Conservation (phyloP, 2,888 invertebrate genomes). For the Fissipunctia ypsillon region DNA sequence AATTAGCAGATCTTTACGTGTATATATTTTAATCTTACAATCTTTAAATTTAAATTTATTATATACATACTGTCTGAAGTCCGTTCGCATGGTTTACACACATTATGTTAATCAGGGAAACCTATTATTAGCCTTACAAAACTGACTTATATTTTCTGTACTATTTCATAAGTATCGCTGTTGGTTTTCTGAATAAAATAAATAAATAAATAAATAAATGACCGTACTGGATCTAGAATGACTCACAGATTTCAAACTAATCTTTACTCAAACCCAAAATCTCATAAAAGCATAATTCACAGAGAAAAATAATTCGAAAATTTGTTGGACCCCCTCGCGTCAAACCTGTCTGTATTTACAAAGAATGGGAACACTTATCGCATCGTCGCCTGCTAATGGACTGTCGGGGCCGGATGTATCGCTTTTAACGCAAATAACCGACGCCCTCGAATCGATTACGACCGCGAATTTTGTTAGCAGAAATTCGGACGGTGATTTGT, state of each 20-base stretch:
- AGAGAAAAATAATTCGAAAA: constrained; percentile 34
- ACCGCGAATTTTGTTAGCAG: constrained; percentile 62
- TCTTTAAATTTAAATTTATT: no score
- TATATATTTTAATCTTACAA: no score
- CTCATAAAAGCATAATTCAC: constrained; percentile 7
- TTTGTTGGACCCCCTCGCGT: constrained; percentile 9
- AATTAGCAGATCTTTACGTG: no score
- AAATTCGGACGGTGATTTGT: constrained; percentile 60
- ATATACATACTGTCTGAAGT: no score
- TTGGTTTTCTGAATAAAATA: no score
- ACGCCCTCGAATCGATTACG: constrained; percentile 70
- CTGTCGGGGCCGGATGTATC: constrained; percentile 75
- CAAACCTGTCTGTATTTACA: constrained; percentile 57
- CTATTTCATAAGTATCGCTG: no score
- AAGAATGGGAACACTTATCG: constrained; percentile 74
- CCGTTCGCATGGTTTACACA: no score
- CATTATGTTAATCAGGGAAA: no score
- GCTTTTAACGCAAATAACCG: constrained; percentile 76
- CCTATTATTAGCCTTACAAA: no score
- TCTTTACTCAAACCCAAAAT: neutral
- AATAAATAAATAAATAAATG: no score
- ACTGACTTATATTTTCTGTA: no score
- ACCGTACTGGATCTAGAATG: neutral
- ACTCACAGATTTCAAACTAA: no score
- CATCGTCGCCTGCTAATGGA: constrained; percentile 74